phyloP scores from a whole-genome alignment of 2,888 invertebrate genomes.

The Cephus sareptanus region DNA sequence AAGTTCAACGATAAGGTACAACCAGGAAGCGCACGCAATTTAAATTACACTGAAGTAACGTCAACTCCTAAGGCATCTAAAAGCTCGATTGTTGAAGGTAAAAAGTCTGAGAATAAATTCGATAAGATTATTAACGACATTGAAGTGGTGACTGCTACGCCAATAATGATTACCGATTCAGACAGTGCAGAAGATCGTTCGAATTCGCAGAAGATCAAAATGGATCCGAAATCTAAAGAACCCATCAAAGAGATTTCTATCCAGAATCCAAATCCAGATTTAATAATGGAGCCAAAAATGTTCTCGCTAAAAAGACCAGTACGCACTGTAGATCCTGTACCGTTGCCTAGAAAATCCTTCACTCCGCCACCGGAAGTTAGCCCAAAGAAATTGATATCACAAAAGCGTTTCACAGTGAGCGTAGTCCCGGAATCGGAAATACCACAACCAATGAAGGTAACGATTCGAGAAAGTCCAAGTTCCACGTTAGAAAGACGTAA shows the following conservation, averaged over 20 bases:
- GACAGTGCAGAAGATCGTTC: conserved; percentile 18
- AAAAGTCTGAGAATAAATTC: not conserved
- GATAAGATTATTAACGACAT: not conserved
- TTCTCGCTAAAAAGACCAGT: conserved; percentile 7
- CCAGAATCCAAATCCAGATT: conserved; percentile 31
- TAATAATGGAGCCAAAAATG: conserved; percentile 33
- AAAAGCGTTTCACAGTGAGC: not conserved
- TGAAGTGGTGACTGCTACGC: conserved; percentile 16
- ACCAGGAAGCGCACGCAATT: not conserved
- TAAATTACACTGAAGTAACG: not conserved
- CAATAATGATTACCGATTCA: conserved; percentile 23
- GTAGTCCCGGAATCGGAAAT: not conserved
- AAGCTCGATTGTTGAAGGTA: not conserved
- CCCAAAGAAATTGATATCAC: not conserved
- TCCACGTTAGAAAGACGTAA: not conserved
- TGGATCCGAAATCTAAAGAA: not conserved
- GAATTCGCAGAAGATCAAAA: not conserved
- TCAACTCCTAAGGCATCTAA: not conserved
- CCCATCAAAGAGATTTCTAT: conserved; percentile 20
- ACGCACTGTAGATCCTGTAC: not conserved
- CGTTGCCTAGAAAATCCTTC: not conserved
- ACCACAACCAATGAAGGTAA: not conserved
- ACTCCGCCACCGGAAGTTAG: not conserved
- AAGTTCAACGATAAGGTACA: not conserved
- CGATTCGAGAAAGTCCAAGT: not conserved